A percentile compares a stretch with the other conserved stretches of the same genome.
phyloP scores from a whole-genome alignment of 2,888 invertebrate genomes.

The Dorcus hopei region DNA sequence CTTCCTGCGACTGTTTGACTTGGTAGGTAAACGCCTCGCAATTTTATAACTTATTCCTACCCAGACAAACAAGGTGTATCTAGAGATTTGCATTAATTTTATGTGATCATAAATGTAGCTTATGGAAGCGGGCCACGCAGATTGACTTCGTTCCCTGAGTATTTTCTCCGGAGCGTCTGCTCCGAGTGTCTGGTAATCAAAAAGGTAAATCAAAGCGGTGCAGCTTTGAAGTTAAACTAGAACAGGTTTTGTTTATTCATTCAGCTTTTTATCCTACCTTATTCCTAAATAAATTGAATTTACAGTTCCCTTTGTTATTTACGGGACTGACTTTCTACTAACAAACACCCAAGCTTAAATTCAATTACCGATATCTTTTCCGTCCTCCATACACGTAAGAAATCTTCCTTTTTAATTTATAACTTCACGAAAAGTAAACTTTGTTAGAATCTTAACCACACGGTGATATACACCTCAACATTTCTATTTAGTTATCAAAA shows the following conservation, averaged over 20 bases:
- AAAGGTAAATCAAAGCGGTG: slow-evolving; percentile 45
- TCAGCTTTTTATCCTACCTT: slow-evolving; percentile 44
- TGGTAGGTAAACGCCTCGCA: slow-evolving; percentile 40
- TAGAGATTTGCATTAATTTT: slow-evolving; percentile 52
- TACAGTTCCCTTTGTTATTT: slow-evolving; percentile 27
- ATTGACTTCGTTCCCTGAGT: slow-evolving; percentile 26
- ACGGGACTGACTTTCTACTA: too few relatives aligned
- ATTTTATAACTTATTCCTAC: slow-evolving; percentile 39
- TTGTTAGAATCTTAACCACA: too few relatives aligned
- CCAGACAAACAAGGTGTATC: slow-evolving; percentile 47
- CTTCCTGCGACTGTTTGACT: slow-evolving; percentile 38
- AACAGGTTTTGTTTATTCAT: slow-evolving; percentile 42
- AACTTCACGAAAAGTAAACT: too few relatives aligned
- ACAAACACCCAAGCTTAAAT: too few relatives aligned
- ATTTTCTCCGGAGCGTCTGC: slow-evolving; percentile 27
- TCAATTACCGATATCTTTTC: too few relatives aligned
- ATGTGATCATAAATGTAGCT: slow-evolving; percentile 49
- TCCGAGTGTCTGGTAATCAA: slow-evolving; percentile 40
- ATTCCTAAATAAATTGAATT: slow-evolving; percentile 44
- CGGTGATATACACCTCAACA: too few relatives aligned
- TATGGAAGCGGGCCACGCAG: slow-evolving; percentile 30
- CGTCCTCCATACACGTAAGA: slow-evolving; percentile 15
- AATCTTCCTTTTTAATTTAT: too few relatives aligned
- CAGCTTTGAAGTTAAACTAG: slow-evolving; percentile 38
- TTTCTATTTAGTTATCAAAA: too few relatives aligned